phyloP scores from a whole-genome alignment of 2,797 vertebrate genomes.

The Pygocentrus nattereri region DNA sequence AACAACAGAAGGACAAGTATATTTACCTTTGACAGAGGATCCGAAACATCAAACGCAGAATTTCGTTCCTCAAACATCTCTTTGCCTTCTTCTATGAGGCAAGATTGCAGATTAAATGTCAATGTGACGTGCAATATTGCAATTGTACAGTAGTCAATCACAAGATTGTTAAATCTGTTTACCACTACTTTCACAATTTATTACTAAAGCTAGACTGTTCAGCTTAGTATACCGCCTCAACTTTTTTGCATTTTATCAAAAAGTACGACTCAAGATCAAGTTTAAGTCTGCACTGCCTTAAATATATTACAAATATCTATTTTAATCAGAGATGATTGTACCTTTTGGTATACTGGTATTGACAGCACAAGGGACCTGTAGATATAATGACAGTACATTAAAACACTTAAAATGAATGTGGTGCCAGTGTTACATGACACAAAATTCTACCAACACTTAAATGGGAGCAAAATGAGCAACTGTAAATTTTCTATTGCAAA shows the following conservation, averaged over 20 bases:
- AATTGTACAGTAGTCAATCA: not conserved
- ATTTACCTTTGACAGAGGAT: conserved; percentile 22
- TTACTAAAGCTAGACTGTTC: no score
- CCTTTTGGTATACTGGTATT: not conserved
- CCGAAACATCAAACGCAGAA: not conserved
- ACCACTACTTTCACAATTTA: not conserved
- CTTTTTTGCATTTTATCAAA: not conserved
- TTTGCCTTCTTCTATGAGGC: not conserved
- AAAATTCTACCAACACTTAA: no score
- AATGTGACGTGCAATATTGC: not conserved
- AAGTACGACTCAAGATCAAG: not conserved
- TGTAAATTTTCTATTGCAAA: no score
- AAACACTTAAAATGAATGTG: not conserved
- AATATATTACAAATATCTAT: not conserved
- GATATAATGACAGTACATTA: not conserved
- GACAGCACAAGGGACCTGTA: not conserved
- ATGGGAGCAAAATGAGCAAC: no score
- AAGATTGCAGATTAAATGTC: no score
- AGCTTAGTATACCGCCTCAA: not conserved
- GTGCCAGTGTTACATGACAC: no score
- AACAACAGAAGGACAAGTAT: not conserved
- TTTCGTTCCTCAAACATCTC: not conserved
- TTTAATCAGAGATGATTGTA: not conserved
- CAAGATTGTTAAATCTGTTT: not conserved
- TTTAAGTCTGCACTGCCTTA: not conserved